Conservation (phyloP, 2,888 invertebrate genomes). For the Standfussiana lucernea region DNA sequence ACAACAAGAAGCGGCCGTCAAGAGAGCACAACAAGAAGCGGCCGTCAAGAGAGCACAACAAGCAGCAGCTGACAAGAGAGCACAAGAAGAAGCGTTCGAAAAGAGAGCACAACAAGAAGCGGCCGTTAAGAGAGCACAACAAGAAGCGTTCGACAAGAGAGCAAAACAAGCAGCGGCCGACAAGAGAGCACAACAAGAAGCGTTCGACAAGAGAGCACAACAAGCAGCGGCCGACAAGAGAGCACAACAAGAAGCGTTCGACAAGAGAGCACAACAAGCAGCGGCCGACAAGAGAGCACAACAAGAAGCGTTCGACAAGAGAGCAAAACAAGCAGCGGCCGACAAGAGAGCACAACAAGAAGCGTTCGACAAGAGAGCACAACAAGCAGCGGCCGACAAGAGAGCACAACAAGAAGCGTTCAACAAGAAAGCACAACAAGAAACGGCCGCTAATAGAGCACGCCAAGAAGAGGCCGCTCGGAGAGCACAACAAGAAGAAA, state of each 20-base stretch:
- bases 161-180: background rate
- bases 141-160: background rate
- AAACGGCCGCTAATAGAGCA: background rate
- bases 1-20: background rate
- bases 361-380: background rate
- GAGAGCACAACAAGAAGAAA: background rate
- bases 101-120: background rate
- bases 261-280: background rate
- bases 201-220: background rate
- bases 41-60: no score
- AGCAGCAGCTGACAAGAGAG: no score
- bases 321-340: background rate
- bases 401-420: background rate
- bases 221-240: background rate
- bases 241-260: background rate
- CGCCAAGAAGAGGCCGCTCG: background rate
- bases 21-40: background rate
- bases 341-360: background rate
- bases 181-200: background rate
- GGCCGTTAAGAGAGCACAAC: background rate
- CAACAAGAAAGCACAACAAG: background rate
- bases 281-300: background rate
- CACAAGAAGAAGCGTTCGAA: background rate
- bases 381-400: background rate
- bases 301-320: background rate